Base-by-base conservation (phyloP, 2,797 vertebrate species). In the Oreortyx pictus region DNA sequence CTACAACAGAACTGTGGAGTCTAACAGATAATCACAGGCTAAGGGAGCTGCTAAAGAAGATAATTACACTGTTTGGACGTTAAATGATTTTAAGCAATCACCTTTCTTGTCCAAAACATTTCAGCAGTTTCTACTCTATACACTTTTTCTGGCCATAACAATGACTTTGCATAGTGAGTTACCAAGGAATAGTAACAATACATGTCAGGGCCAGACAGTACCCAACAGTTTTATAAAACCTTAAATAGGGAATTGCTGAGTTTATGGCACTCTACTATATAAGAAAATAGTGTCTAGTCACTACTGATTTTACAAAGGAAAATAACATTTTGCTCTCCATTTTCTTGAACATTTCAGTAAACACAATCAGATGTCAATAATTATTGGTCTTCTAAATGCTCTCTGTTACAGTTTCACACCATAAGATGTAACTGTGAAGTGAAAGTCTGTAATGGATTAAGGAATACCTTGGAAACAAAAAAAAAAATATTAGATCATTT, bases 331-430 rank as follows among this genome's bases (percentile, higher is more conserved):
- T 43, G 74, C 7, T 61, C 73, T 89, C 7, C 47, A 67, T 71
- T 41, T 80, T 75, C n/a, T 88, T 68, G 6, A 76, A 43, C 9
- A 35, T 41, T 71, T 79, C 59, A 91, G 33, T 66, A 79, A 78
- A 47, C 22, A 60, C 35, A 88, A 74, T 4, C n/a, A 89, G 46
- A 56, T 46, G n/a, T 81, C n/a, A 88, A 89, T 93, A 92, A 68
- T 33, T 62, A 41, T 3, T n/a, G 6, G 7, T 74, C 5, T 49
- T 74, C 71, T 46, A 68, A 87, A 92, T 88, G n/a, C 22, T 77
- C 31, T 70, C 31, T 74, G 33, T 47, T 44, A 87, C 2, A 43
- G 22, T 50, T 89, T 50, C 43, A 61, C 19, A 68, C 11, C 85
- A 82, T 41, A 50, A 90, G 67, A 16, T 80, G 52, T 16, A 39